phyloP scores from a whole-genome alignment of 2,797 vertebrate genomes.

The Hyperoplus lanceolatus region DNA sequence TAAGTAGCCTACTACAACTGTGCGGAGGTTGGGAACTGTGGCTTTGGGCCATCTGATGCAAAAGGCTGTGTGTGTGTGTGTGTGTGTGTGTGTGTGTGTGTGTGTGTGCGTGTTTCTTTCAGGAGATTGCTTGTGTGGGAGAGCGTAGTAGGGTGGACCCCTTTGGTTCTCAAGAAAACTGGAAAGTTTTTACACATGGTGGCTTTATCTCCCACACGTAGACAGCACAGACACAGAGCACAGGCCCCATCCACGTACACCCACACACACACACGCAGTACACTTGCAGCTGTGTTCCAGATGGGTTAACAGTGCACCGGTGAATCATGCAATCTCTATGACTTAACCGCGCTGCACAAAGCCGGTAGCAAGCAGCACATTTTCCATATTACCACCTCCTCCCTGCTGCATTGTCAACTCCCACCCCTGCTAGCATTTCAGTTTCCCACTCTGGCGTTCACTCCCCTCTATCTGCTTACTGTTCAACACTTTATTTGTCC shows the following conservation, averaged over 20 bases:
- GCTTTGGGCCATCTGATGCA: background rate
- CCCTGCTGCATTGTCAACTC: slow-evolving; percentile 42
- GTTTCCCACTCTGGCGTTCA: slow-evolving; percentile 38
- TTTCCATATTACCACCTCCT: slow-evolving; percentile 75
- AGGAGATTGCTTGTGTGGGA: slow-evolving; percentile 23
- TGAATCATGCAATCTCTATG: slow-evolving; percentile 69
- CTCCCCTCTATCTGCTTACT: slow-evolving; percentile 24
- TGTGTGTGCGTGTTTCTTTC: slow-evolving; percentile 4
- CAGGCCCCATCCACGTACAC: slow-evolving; percentile 30
- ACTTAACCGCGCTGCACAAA: slow-evolving; percentile 59
- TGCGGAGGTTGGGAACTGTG: background rate
- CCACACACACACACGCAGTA: slow-evolving; percentile 36
- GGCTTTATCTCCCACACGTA: slow-evolving; percentile 58
- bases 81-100: background rate
- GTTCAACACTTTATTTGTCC: slow-evolving; percentile 17
- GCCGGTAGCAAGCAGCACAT: slow-evolving; percentile 69
- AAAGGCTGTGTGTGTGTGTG: background rate
- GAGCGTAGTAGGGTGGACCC: slow-evolving; percentile 16
- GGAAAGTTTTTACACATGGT: slow-evolving; percentile 46
- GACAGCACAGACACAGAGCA: slow-evolving; percentile 26
- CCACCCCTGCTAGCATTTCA: slow-evolving; percentile 42
- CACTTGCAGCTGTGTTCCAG: slow-evolving; percentile 78
- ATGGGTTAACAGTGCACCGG: slow-evolving; percentile 61
- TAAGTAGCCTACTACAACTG: slow-evolving; percentile 10
- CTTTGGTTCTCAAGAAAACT: slow-evolving; percentile 32